Base-by-base conservation (phyloP, 2,797 vertebrate genomes). In the Peromyscus attwateri region DNA sequence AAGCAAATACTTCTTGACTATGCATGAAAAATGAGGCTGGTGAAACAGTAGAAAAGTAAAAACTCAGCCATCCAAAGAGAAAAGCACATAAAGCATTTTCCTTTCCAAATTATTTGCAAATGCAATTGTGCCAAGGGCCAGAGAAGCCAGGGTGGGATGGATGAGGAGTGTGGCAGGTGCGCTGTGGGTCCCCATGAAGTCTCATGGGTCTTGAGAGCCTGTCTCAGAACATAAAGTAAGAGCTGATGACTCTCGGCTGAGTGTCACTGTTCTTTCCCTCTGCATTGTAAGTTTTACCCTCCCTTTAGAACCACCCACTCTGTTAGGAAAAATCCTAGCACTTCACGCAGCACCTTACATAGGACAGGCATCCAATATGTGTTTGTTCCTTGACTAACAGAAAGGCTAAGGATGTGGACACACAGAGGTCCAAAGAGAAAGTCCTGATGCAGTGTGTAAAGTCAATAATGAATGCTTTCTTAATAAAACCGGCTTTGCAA, bases 91-190 rank as follows among this genome's bases (percentile, higher is more conserved):
- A 87, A 92, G 64, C 43, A 75, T 6, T 46, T 88, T 90, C 83
- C 49, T 92, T 82, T 88, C 62, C 82, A 92, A 95, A 83, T 57
- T 34, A 80, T 55, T 92, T 95, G n/a, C 49, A 89, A 80, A 77
- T 79, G 64, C 68, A 91, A 70, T 89, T 96, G 62, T 40, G 21
- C 76, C 87, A 14, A 71, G 49, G 17, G 66, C 1, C 3, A 10
- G 3, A 88, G 23, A 57, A 3, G 40, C 82, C 77, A 37, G 21
- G 12, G 12, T 14, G 9, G 55, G 49, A 16, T n/a, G 4, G 3
- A 11, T 84, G 60, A 46, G 29, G 14, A 31, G 6, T n/a, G 40
- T 3, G 2, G 55, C 19, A 64, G 12, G 21, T 57, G 0, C 21
- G 25, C n/a, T 16, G 71, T 4, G 37, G 70, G 40, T 70, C 55